Percentiles rank a stretch among this genome's conserved stretches.
These are phyloP conservation scores for Campoplex nolae DNA, from an alignment of 2,888 invertebrate genomes.

Conservation along the genomic window DNA sequence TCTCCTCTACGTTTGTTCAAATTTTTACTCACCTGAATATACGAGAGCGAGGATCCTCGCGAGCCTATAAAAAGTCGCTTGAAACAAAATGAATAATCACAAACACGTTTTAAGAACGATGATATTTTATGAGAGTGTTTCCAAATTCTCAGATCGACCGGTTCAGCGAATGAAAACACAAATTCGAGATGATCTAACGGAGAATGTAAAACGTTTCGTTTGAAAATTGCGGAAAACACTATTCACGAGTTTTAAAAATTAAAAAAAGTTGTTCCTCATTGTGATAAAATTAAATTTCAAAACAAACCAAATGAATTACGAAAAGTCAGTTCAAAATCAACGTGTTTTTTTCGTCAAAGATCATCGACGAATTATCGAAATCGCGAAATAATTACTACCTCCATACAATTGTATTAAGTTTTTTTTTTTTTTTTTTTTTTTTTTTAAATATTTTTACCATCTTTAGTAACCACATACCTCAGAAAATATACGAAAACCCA, in stretches of 20 bases:
- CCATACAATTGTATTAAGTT: conserved; percentile 81
- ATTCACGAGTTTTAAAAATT: background rate
- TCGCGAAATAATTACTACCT: conserved; percentile 81
- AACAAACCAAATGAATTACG: no score
- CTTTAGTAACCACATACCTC: conserved; percentile 84
- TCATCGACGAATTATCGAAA: conserved; percentile 72
- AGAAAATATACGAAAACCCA: conserved; percentile 72
- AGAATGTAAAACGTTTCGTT: background rate
- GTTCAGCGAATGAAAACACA: conserved; percentile 66
- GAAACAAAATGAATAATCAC: conserved; percentile 2
- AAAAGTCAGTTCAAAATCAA: background rate
- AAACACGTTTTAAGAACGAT: conserved; percentile 4
- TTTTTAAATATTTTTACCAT: conserved; percentile 82
- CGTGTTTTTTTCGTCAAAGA: background rate
- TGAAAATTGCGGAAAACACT: background rate
- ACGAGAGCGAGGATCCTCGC: conserved; percentile 62
- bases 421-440: conserved; percentile 74
- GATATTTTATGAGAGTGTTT: conserved; percentile 71
- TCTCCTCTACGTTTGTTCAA: conserved; percentile 12
- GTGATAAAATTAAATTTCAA: background rate
- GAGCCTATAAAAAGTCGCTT: conserved; percentile 36
- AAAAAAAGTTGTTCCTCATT: background rate
- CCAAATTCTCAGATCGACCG: conserved; percentile 80
- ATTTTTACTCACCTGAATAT: conserved; percentile 11
- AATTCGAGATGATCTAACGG: conserved; percentile 71